Evolutionary conservation across 2,888 invertebrate species (phyloP).

Genomic region (Eustalomyia histrio): DNA sequence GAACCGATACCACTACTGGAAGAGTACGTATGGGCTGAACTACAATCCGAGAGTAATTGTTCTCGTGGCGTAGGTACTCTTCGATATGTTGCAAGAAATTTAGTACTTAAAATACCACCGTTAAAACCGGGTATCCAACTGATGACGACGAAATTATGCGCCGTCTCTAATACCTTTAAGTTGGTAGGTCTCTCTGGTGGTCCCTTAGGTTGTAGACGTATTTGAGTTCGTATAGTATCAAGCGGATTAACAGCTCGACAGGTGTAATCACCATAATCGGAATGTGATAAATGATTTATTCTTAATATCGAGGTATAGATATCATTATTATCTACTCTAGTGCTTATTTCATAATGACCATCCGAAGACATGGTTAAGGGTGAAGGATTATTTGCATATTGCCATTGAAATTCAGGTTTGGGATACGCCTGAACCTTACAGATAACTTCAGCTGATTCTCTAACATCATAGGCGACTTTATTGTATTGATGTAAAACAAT

Average conservation of each 20-base stretch:
- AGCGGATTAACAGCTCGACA: constrained; percentile 92
- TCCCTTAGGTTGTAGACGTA: constrained; percentile 91
- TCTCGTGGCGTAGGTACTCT: constrained; percentile 83
- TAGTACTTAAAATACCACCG: constrained; percentile 91
- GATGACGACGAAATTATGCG: constrained; percentile 89
- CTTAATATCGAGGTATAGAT: constrained; percentile 89
- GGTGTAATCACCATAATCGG: constrained; percentile 94
- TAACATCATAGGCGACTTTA: constrained; percentile 92
- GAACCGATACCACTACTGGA: constrained; percentile 72
- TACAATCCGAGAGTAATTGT: constrained; percentile 83
- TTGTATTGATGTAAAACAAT: constrained; percentile 91
- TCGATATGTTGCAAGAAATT: constrained; percentile 90
- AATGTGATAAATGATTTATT: constrained; percentile 86
- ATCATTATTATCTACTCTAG: constrained; percentile 90
- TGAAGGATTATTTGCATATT: constrained; percentile 86
- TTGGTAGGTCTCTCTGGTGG: constrained; percentile 90
- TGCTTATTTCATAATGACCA: constrained; percentile 91
- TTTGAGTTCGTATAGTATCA: constrained; percentile 88
- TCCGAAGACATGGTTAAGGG: constrained; percentile 89
- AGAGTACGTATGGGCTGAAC: constrained; percentile 32
- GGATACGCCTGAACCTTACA: constrained; percentile 95
- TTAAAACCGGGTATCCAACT: constrained; percentile 95
- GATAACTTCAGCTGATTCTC: constrained; percentile 90
- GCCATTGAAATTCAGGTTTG: constrained; percentile 95
- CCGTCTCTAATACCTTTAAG: constrained; percentile 86